These are phyloP conservation scores for Pachyramphus minor DNA, from an alignment of 2,113 vertebrate species.

Conservation along the genomic window DNA sequence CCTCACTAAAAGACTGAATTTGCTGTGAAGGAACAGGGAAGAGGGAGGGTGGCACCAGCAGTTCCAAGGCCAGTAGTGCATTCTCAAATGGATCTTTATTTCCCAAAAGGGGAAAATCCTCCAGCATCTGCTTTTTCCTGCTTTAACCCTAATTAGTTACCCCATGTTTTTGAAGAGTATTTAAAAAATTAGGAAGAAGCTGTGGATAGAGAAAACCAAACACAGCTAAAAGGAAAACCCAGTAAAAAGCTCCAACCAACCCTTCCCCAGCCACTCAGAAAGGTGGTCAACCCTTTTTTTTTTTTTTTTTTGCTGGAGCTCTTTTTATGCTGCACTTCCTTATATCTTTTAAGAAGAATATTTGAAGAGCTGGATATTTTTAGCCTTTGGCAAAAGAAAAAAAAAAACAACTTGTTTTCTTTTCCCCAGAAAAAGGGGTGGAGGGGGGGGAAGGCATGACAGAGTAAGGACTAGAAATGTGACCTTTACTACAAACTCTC, in stretches of 20 bases:
- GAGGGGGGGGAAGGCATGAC: not conserved
- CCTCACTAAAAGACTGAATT: not conserved
- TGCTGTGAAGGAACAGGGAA: not conserved
- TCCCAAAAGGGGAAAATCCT: not conserved
- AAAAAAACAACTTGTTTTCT: not conserved
- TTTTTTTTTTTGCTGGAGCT: not conserved
- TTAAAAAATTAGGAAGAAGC: not conserved
- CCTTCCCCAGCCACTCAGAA: not conserved
- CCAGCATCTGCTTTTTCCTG: not conserved
- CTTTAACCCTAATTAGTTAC: not conserved
- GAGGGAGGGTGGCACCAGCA: not conserved
- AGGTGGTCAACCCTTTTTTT: not conserved
- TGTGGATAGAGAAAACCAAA: not conserved
- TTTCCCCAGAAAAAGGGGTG: not conserved
- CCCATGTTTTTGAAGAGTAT: not conserved
- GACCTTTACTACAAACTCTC: conserved; percentile 34
- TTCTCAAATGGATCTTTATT: not conserved
- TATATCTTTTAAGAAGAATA: not conserved
- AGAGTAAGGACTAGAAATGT: not conserved
- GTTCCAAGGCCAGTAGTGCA: not conserved
- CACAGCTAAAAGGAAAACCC: not conserved
- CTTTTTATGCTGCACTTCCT: conserved; percentile 53
- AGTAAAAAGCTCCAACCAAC: not conserved
- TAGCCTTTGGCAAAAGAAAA: not conserved
- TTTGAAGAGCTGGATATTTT: conserved; percentile 39